Evolutionary conservation across 2,888 invertebrate species (phyloP).

Genomic region (Thecocarcelia acutangulata): DNA sequence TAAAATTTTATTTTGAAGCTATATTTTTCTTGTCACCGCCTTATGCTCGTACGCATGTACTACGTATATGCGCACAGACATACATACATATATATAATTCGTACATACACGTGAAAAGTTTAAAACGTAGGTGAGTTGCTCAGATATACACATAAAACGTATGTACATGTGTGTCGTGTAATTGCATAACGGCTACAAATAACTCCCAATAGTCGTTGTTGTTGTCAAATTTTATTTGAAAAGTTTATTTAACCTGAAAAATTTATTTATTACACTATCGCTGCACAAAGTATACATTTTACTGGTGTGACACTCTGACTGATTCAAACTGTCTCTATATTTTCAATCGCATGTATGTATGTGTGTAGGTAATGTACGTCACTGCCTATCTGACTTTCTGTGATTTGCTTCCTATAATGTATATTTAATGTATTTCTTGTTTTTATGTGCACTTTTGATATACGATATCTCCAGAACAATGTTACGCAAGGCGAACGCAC

Average conservation of each 20-base stretch:
- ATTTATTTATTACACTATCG: slow-evolving; percentile 28
- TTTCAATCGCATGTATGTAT: not conserved
- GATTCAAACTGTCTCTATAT: slow-evolving; percentile 8
- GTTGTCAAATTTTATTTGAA: slow-evolving; percentile 17
- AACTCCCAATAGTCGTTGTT: not conserved
- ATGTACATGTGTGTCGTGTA: not conserved
- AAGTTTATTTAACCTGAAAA: slow-evolving; percentile 31
- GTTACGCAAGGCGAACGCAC: not conserved
- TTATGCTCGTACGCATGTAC: not conserved
- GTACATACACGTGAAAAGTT: not conserved
- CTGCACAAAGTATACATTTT: slow-evolving; percentile 9
- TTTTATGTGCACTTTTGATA: slow-evolving; percentile 26
- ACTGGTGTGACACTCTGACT: slow-evolving; percentile 12
- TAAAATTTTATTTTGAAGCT: not conserved
- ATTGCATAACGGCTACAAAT: slow-evolving; percentile 7
- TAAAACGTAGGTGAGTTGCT: too few relatives aligned
- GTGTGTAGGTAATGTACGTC: not conserved
- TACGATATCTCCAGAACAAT: slow-evolving; percentile 28
- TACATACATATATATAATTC: not conserved
- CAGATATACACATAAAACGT: not conserved
- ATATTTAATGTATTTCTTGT: slow-evolving; percentile 53
- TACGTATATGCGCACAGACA: too few relatives aligned
- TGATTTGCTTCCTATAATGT: slow-evolving; percentile 61
- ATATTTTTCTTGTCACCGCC: slow-evolving; percentile 37
- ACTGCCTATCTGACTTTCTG: slow-evolving; percentile 31